Base-by-base conservation (phyloP, 2,888 invertebrate species). In the Galerucella pusilla region DNA sequence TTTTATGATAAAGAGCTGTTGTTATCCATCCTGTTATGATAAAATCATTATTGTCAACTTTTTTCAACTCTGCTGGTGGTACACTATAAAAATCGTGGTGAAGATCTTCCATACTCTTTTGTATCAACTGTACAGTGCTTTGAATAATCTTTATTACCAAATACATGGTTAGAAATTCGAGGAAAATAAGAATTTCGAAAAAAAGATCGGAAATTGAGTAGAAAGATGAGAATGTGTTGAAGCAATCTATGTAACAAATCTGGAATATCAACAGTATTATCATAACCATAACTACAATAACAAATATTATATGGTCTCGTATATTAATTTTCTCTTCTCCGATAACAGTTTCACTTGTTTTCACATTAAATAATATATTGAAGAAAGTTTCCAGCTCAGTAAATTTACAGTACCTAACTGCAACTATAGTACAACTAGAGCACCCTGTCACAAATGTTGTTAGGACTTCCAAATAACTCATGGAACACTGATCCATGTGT, bases 21-120 rank as follows among this genome's bases (percentile, higher is more conserved):
- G 68, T 35, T 49, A 78, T 75, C 78, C 78, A 78, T 35, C 76
- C 78, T 16, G 68, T 28, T 10, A 78, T 46, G 11, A 78, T 46
- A 12, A 75, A 78, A 67, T 78, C 74, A 14, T 76, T 75, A 28
- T 72, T 65, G 7, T 75, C 74, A 1, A 63, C 59, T 72, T 74
- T 73, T 60, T 73, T 67, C 4, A 78, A 52, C n/a, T 77, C 70
- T 60, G 78, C 78, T 20, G 75, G 74, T 2, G 75, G 76, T 57
- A 72, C 71, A 11, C 69, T 71, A 49, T 78, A 77, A 54, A 72
- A 78, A 14, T 78, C 73, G 2, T 70, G 45, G 42, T 73, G 75
- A 7, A 65, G 57, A 6, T 75, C 45, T 25, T 59, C 14, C 49
- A 72, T 12, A 7, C 69, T 73, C 49, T 65, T 60, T 46, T 64